Evolutionary conservation across 2,797 vertebrate genomes (phyloP).

Genomic region (Coccyzus lansbergi): DNA sequence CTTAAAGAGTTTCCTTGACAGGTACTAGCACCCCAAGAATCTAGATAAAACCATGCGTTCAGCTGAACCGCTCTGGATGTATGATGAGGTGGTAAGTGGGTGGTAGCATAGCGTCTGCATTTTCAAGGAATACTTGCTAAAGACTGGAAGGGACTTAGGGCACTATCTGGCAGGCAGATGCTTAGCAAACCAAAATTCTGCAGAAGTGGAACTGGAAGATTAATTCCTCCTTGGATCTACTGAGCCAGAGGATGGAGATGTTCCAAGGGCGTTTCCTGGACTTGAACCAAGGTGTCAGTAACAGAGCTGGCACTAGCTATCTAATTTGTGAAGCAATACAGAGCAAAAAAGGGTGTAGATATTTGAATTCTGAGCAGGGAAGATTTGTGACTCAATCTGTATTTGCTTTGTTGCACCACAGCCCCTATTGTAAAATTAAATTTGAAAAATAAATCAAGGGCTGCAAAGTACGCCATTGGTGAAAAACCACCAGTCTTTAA

Average conservation of each 20-base stretch:
- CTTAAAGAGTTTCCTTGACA: background rate
- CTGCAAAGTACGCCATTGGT: background rate
- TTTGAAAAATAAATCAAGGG: background rate
- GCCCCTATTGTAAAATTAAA: background rate
- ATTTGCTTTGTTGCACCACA: background rate
- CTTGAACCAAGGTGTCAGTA: background rate
- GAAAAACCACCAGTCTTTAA: background rate
- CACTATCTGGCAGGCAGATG: background rate
- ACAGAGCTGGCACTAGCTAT: background rate
- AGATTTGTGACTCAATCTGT: background rate
- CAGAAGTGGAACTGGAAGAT: background rate
- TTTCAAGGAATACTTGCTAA: background rate
- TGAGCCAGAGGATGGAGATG: background rate
- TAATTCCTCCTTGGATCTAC: background rate
- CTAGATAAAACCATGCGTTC: background rate
- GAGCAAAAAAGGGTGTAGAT: background rate
- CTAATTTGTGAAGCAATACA: background rate
- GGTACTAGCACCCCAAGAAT: background rate
- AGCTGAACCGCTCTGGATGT: background rate
- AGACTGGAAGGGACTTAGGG: background rate
- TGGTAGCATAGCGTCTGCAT: background rate
- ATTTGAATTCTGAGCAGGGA: background rate
- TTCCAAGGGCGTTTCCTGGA: constrained; percentile 44
- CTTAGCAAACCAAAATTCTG: background rate
- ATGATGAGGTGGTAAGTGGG: background rate